phyloP scores from a whole-genome alignment of 2,113 vertebrate genomes.

The Podarcis muralis region DNA sequence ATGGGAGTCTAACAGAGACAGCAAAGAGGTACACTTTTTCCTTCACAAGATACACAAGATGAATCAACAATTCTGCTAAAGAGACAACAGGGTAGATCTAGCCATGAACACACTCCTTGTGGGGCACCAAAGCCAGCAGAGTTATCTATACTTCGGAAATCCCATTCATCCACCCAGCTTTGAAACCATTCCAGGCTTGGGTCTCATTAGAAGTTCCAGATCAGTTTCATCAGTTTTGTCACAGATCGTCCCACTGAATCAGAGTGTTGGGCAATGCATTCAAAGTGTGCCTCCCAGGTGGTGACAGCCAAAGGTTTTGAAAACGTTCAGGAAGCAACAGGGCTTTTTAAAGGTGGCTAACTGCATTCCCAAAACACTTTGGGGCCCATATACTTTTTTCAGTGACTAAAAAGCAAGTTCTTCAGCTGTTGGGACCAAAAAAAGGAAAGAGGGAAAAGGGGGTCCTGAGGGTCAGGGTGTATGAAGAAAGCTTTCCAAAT shows the following conservation, averaged over 20 bases:
- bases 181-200: neutral
- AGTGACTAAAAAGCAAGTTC: neutral
- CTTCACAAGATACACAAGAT: neutral
- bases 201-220: neutral
- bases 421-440: neutral
- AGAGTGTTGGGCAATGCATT: neutral
- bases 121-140: too few species aligned
- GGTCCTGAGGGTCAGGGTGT: too few species aligned
- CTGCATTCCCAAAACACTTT: neutral
- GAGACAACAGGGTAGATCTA: neutral
- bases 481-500: neutral
- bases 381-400: neutral
- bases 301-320: neutral
- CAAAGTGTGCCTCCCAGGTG: neutral
- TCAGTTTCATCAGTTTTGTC: neutral
- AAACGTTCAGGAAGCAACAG: neutral
- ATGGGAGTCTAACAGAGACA: constrained; percentile 80
- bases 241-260: neutral
- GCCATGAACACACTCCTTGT: neutral
- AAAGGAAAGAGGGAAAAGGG: neutral
- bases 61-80: fast-evolving
- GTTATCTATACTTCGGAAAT: neutral
- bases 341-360: neutral
- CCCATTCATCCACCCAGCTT: neutral
- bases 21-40: constrained; percentile 12